phyloP scores from a whole-genome alignment of 2,113 vertebrate genomes.

The Sciurus niger region DNA sequence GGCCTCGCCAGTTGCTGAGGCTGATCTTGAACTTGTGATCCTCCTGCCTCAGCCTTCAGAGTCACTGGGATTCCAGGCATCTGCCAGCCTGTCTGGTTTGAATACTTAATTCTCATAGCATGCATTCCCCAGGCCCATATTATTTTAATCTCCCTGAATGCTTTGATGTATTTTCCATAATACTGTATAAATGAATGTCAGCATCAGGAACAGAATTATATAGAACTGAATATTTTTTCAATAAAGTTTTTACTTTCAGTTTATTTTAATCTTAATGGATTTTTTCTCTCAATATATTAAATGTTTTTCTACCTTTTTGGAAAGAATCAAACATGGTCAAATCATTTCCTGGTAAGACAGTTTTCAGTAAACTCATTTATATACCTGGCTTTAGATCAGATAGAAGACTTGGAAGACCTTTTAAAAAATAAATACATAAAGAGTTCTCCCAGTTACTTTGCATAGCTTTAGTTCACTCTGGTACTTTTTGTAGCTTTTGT shows the following conservation, averaged over 20 bases:
- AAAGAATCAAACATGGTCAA: not conserved
- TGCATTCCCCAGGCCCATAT: not conserved
- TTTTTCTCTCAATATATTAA: not conserved
- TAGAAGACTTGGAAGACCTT: not conserved
- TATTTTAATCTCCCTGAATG: not conserved
- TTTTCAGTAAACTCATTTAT: slow-evolving; percentile 2
- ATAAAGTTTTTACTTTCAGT: not conserved
- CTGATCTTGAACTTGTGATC: not conserved
- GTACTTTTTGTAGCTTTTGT: not conserved
- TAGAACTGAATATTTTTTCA: not conserved
- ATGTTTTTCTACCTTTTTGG: not conserved
- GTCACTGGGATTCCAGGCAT: not conserved
- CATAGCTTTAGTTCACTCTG: not conserved
- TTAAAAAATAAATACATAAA: too few relatives aligned
- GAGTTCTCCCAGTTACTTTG: not conserved
- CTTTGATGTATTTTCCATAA: not conserved
- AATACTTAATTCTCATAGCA: not conserved
- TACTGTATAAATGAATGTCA: not conserved
- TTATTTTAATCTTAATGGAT: not conserved
- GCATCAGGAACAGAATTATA: not conserved
- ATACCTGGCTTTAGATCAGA: not conserved
- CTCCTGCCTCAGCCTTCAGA: not conserved
- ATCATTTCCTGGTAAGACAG: not conserved
- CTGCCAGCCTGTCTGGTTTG: not conserved
- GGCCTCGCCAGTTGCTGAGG: not conserved